Evolutionary conservation across 2,888 invertebrate genomes (phyloP).

Genomic region (Epistrophella euchroma): DNA sequence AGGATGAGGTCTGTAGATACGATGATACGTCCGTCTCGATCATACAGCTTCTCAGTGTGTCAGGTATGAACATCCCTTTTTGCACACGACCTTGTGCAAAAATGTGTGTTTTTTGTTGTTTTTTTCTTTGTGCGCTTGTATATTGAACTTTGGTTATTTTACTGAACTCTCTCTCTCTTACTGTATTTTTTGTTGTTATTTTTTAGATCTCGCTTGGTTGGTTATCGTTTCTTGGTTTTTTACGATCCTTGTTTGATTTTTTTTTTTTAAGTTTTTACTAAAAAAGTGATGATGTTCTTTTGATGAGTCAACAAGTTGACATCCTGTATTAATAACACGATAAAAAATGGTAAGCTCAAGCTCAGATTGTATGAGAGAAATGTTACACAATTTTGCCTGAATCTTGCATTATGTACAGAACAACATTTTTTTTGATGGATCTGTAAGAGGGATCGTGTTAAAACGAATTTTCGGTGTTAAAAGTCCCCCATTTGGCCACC

Average conservation of each 20-base stretch:
- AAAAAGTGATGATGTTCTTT: slow-evolving; percentile 35
- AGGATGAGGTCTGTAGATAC: slow-evolving; percentile 97
- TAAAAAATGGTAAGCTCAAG: neutral
- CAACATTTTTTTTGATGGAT: no score
- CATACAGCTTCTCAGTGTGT: slow-evolving; percentile 97
- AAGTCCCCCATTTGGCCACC: no score
- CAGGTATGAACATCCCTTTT: slow-evolving; percentile 93
- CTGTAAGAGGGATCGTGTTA: no score
- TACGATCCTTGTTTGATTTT: neutral
- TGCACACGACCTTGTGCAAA: slow-evolving; percentile 68
- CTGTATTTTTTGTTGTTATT: neutral
- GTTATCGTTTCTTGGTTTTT: neutral
- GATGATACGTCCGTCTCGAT: slow-evolving; percentile 97
- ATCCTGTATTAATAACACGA: slow-evolving; percentile 41
- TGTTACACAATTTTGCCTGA: no score
- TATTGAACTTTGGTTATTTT: slow-evolving; percentile 12
- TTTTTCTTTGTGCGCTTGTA: slow-evolving; percentile 3
- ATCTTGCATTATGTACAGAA: no score
- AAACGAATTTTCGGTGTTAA: no score
- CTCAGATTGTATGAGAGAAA: neutral
- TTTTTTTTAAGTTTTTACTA: slow-evolving; percentile 29
- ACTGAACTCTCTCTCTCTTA: neutral
- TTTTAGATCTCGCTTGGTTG: neutral
- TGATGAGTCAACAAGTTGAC: slow-evolving; percentile 46
- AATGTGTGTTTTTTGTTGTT: slow-evolving; percentile 22